Base-by-base conservation (phyloP, 2,888 invertebrate species). In the Leucozona laternaria region DNA sequence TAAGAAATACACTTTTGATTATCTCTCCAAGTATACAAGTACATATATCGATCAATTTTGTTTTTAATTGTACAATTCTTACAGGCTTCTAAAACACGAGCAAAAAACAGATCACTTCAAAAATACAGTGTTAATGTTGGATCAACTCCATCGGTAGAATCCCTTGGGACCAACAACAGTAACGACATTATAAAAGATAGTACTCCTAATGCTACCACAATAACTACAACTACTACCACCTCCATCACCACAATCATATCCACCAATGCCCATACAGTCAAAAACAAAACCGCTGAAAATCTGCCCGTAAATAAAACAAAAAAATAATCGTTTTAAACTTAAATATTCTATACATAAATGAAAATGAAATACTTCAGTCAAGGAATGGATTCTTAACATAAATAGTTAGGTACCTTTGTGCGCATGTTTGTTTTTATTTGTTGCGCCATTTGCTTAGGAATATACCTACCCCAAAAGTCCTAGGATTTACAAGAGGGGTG, bases 211-310 rank as follows among this genome's bases (percentile, higher is more conserved):
- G 53, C 80, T 81, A 78, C 71, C 68, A 70, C 73, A 86, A 28
- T 77, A 77, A 80, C 85, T 57, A 82, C 77, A 34, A 70, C 88
- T 86, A 84, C 84, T 86, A 84, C 84, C 64, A 80, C 81, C 77
- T 76, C 75, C 89, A 85, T 84, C 88, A 82, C 79, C 78, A 87
- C 88, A 78, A 84, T 83, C 77, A 84, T 79, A 85, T 75, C 86
- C 75, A 86, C 70, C 70, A 86, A 82, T 70, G 86, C 37, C 58
- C 78, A 82, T 79, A 81, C 84, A 73, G 77, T 82, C 64, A 82
- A 79, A 88, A 82, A 82, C 66, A 79, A 82, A 86, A 79, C 82
- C 55, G 86, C 86, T 60, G 82, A 82, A 71, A 79, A 82, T 58
- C 31, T 73, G 43, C 84, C 84, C 76, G 87, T 87, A 86, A 86